Base-by-base conservation (phyloP, 2,797 vertebrate species). In the Melanotaenia pygmaea region DNA sequence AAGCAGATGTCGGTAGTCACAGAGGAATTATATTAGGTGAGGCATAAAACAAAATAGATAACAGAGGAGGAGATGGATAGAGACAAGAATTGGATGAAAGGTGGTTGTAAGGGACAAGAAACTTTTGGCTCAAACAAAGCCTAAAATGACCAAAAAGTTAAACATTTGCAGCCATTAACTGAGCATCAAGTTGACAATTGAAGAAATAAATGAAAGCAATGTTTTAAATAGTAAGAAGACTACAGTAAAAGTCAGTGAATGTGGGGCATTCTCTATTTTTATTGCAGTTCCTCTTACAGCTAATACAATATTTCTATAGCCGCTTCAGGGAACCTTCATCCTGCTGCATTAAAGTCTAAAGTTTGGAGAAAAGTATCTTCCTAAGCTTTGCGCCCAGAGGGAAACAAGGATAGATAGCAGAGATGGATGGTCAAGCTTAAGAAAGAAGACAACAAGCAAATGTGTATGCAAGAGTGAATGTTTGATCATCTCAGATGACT, bases 401-500 rank as follows among this genome's bases (percentile, higher is more conserved):
- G 64, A 70, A 54, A 35, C 35, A 37, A 30, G 45, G 22, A 79
- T 43, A 30, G 24, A 73, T 1, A 34, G 37, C 28, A 61, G 34
- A 77, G 47, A 70, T 34, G 69, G 59, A 80, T 66, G 60, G 73
- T n/a, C 16, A 47, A 47, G 20, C 45, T 47, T 6, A n/a, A n/a
- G 45, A 72, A 70, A 83, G 63, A 72, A 3, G 20, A 66, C 72
- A 80, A 76, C 68, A 72, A 62, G 5, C 57, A 72, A 81, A 56
- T 77, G 57, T 67, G 70, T 28, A 64, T 74, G 66, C 58, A 45
- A 64, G 62, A 67, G 28, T 70, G 60, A 47, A 51, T 53, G 50
- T 87, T 86, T 83, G 72, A 87, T 88, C 60, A 67, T 78, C 24
- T 32, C 72, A 45, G 78, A 86, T 89, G 89, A 91, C 61, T 88